Evolutionary conservation across 2,797 vertebrate species (phyloP), one percentile per base, ranked within the genome.

Genomic region (Sebastes variabilis): DNA sequence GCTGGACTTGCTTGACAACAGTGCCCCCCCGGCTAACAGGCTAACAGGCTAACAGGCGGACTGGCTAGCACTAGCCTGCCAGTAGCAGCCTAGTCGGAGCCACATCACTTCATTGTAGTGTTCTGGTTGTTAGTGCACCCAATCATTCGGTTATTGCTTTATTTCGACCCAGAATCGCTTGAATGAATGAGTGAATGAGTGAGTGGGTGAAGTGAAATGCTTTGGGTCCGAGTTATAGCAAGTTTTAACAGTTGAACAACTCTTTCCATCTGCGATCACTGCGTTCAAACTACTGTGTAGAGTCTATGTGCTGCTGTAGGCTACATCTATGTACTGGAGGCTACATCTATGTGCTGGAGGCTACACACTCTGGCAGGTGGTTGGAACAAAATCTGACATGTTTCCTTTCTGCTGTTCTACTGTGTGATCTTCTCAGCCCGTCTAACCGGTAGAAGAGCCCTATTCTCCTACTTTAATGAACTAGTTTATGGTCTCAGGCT

Each of bases 21-120:
- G 52, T 27, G 58, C 83, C 61, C 46, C 30, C 46, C 46, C n/a
- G 66, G 88, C 85, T 86, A 81, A 34, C 77, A 0, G 38, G 38
- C 38, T 42, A 42, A 42, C 38, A 32, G 70, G 3, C 38, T 42
- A 42, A 42, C 38, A 32, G 70, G 3, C 58, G 7, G 32, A 25
- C 25, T 5, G 49, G 84, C 16, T 92, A 42, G 13, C 38, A 42
- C 14, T 16, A 91, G 92, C 87, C 60, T 13, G 20, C 12, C 16
- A 73, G 69, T 59, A 66, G 58, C 77, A 68, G 65, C 55, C 34
- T 36, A 32, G 3, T 20, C 66, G 1, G 20, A 87, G 80, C 25
- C 70, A 46, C 74, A 75, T 74, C 38, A 42, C 38, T 81, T 75
- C 25, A 55, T 18, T 52, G 38, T 42, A 42, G 8, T 38, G 65